Evolutionary conservation across 2,113 vertebrate species (phyloP), one percentile per base, ranked within the genome.

Genomic region (Fukomys damarensis): DNA sequence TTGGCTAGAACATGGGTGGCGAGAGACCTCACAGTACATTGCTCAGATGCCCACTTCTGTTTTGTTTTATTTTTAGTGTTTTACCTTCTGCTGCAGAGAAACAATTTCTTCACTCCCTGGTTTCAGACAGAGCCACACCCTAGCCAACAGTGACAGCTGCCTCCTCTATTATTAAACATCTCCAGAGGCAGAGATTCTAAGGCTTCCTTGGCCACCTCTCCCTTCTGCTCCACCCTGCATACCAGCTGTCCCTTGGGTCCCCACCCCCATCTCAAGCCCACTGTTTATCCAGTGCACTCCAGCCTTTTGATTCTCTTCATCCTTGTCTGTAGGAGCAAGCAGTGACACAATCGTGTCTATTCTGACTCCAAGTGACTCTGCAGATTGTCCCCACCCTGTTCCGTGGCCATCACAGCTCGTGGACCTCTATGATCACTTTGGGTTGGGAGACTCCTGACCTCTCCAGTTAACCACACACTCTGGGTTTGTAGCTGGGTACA

Each of bases 161-260:
- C 86, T 95, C 86, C 72, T 97, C 96, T 97, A 97, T 96, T 97
- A 97, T 98, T 97, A 98, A 97, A 86, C 35, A 10, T 82, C 92
- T 87, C 95, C 72, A 85, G 94, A 96, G 93, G 80, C 43, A 94
- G 95, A 86, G 89, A 56, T 38, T 28, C 56, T 24, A 46, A 72
- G 87, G 61, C 63, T 76, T 72, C 84, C 80, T 81, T 43, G 38
- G 89, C 58, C 93, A 85, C 43, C 87, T 94, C 85, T 82, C 72
- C 77, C 58, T 61, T 43, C 87, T 14, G 70, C 97, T 90, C 87
- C 84, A 30, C 90, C 96, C 91, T 4, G 8, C 35, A 19, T 41
- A 59, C 83, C 96, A 97, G 93, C 97, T 95, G 96, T 91, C 79
- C 28, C 65, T 86, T 70, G 58, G n/a, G 46, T n/a, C 89, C 52